Evolutionary conservation across 2,113 vertebrate genomes (phyloP).

Genomic region (Pelecanus crispus): DNA sequence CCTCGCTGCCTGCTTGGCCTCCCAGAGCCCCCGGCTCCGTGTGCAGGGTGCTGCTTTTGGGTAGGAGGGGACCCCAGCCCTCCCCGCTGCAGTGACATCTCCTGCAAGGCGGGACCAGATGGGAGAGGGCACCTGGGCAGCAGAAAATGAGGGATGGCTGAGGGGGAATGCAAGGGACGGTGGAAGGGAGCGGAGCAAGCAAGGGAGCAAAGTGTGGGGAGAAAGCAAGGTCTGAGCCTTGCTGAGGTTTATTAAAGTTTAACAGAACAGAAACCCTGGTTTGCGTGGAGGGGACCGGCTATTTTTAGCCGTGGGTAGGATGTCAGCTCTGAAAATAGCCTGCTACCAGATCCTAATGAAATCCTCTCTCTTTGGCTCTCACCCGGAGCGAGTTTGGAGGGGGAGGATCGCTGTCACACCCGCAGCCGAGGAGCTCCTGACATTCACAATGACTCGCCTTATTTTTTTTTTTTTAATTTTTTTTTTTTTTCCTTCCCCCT

Average conservation of each 20-base stretch:
- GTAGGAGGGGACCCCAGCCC: background rate
- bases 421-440: slow-evolving; percentile 49
- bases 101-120: fast-evolving
- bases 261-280: slow-evolving; percentile 61
- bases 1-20: background rate
- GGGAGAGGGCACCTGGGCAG: background rate
- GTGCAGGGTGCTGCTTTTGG: background rate
- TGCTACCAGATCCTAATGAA: slow-evolving; percentile 66
- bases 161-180: background rate
- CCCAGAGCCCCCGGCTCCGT: background rate
- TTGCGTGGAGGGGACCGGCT: slow-evolving; percentile 63
- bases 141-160: fast-evolving
- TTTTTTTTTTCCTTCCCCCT: background rate
- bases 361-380: slow-evolving; percentile 64
- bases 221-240: background rate
- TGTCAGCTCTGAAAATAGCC: slow-evolving; percentile 77
- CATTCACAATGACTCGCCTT: slow-evolving; percentile 41
- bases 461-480: background rate
- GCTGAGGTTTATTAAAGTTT: slow-evolving; percentile 57
- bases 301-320: slow-evolving; percentile 74
- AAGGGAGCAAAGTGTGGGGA: background rate
- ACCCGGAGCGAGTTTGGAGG: slow-evolving; percentile 46
- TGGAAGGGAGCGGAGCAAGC: background rate
- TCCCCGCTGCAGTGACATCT: fast-evolving
- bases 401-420: slow-evolving; percentile 39